Evolutionary conservation across 92 coral and sea anemone species (phyloP).

Genomic region (Muricea muricata): DNA sequence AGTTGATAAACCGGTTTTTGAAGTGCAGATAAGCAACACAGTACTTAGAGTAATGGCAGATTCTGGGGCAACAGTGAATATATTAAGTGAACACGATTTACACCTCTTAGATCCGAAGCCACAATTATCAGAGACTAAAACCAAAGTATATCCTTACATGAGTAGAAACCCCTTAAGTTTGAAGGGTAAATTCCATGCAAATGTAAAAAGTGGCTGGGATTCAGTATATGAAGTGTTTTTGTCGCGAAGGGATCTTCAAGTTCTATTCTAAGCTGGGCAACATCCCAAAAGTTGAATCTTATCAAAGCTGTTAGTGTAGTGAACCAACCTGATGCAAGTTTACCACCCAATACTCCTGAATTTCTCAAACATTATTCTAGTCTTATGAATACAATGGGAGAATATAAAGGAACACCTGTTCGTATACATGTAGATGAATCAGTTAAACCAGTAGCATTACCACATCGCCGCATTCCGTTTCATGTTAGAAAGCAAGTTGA

Average conservation of each 20-base stretch:
- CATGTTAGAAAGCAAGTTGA: not conserved
- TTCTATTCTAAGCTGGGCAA: constrained; percentile 59
- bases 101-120: constrained; percentile 48
- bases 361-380: constrained; percentile 55
- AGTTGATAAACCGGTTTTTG: constrained; percentile 50
- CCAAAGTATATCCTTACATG: constrained; percentile 68
- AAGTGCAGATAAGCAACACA: constrained; percentile 54
- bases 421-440: constrained; percentile 63
- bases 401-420: constrained; percentile 65
- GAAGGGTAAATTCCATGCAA: constrained; percentile 51
- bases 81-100: constrained; percentile 54
- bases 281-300: constrained; percentile 52
- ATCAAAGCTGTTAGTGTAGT: constrained; percentile 60
- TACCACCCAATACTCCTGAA: constrained; percentile 56
- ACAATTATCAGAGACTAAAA: constrained; percentile 45
- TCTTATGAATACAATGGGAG: constrained; percentile 57
- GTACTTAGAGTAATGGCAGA: constrained; percentile 59
- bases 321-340: constrained; percentile 25
- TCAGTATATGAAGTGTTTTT: constrained; percentile 61
- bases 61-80: constrained; percentile 68
- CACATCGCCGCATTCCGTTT: constrained; percentile 17
- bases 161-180: constrained; percentile 50
- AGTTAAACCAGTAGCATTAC: constrained; percentile 26
- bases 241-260: constrained; percentile 65
- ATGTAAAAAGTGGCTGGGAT: constrained; percentile 26